Base-by-base conservation (phyloP, 2,113 vertebrate genomes). In the Saccopteryx leptura region DNA sequence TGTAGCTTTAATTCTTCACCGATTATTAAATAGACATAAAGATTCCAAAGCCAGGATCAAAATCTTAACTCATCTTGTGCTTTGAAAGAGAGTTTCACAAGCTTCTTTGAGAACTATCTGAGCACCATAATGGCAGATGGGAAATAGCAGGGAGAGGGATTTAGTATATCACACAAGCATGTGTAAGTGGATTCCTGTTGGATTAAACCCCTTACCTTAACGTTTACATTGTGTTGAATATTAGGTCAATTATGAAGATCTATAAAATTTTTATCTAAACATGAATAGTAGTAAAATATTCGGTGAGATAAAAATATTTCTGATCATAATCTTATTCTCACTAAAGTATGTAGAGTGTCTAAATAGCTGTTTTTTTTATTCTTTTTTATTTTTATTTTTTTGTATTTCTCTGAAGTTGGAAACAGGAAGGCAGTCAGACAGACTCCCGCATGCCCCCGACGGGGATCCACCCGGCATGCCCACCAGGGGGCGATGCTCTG, bases 231-330 rank as follows among this genome's bases (percentile, higher is more conserved):
- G 66, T 75, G 4, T 63, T 58, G 69, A 66, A 91, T 65, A 54
- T 54, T 58, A 54, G 6, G 19, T 79, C 28, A 65, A 4, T 31
- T 63, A 23, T 75, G 13, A 79, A 75, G 48, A 46, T 52, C 17
- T 83, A 0, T 58, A 78, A 81, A 88, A 48, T 94, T 80, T 80
- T 75, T 79, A 89, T 72, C 28, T 26, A 50, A 83, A 95, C 28
- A 72, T 31, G 14, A 93, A 19, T 74, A 52, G 46, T 54, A 66
- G 52, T 72, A 72, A 76, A 92, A 26, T 82, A 58, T 26, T 93
- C 24, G 65, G 54, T 48, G 54, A 81, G 56, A 50, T 17, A 24
- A 68, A 90, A 81, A 26, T 52, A 46, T 28, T 75, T 74, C 48
- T 72, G 39, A 86, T 52, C 13, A 24, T 63, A 33, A 71, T 7